A percentile compares a stretch with the other conserved stretches of the same genome.
These are phyloP conservation scores for Drosophila gunungcola DNA, from an alignment of 1,140 invertebrate species.

Conservation along the genomic window DNA sequence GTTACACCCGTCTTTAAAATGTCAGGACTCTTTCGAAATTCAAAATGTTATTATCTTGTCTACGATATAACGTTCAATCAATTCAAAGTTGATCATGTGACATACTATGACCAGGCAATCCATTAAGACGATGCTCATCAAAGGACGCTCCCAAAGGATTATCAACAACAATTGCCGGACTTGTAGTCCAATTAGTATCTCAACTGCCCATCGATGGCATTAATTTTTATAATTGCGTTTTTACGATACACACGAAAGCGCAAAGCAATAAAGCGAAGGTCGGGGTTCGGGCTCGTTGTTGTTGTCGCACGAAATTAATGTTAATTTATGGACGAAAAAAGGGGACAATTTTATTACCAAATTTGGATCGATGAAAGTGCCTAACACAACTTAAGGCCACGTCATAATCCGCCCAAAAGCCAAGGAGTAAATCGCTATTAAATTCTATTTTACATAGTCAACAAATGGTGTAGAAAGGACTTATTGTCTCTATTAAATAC, in stretches of 20 bases:
- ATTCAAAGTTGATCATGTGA: not conserved
- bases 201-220: slow-evolving; percentile 39
- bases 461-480: not conserved
- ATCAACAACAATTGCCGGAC: slow-evolving; percentile 15
- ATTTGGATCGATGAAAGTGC: slow-evolving; percentile 46
- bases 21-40: not conserved
- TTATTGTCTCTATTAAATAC: not conserved
- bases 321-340: slow-evolving; percentile 34
- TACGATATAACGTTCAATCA: not conserved
- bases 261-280: not conserved
- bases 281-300: not conserved
- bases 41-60: not conserved
- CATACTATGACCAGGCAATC: not conserved
- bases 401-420: not conserved
- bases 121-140: slow-evolving; percentile 3
- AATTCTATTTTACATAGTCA: not conserved
- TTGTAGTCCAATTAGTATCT: slow-evolving; percentile 34
- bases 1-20: not conserved
- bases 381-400: not conserved
- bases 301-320: slow-evolving; percentile 30
- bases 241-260: slow-evolving; percentile 28
- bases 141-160: slow-evolving; percentile 7
- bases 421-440: not conserved
- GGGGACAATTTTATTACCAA: slow-evolving; percentile 41
- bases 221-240: slow-evolving; percentile 50